Evolutionary conservation across 53 echinoderm and acorn worm species (phyloP), one percentile per base, ranked within the genome.

Genomic region (Echinarachnius parma): DNA sequence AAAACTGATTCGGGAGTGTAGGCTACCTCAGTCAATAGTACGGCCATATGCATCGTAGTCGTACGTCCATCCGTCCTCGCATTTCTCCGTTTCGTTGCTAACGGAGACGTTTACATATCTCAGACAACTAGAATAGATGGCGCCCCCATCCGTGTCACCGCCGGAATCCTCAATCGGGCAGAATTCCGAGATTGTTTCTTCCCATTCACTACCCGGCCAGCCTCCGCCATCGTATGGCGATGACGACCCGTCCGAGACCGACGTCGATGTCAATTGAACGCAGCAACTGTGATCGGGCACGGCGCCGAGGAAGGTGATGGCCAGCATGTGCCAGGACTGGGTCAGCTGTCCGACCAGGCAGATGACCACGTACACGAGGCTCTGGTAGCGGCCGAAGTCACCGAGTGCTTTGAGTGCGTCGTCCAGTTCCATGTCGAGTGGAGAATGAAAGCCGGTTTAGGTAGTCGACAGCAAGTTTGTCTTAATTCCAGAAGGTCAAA

Each of bases 251-350:
- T 2, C 34, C 18, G 8, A 4, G 26, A 29, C 68, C 26, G 48
- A 9, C 7, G 62, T n/a, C n/a, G n/a, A n/a, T n/a, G 18, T n/a
- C n/a, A n/a, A n/a, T n/a, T n/a, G 55, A 37, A 72, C 7, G 1
- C 9, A 11, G 74, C 94, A 93, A 42, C 61, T 89, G 44, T 90
- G 87, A 24, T 79, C 81, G n/a, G 89, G 94, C 9, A 74, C 72
- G 9, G 89, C 94, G 34, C 94, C 94, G 27, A 93, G 33, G 53
- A 93, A 93, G 23, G 77, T 81, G 29, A 93, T 90, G 29, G 80
- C 94, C 21, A 93, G 84, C 86, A 93, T 86, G 42, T 93, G 94
- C 94, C 94, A 93, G 50, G 86, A 86, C 34, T 81, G 83, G 9
- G 89, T 83, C 3, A 89, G 75, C 54, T 93, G 94, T 2, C 94